Evolutionary conservation across 2,797 vertebrate genomes (phyloP), one percentile per base, ranked within the genome.

Genomic region (Molothrus ater): DNA sequence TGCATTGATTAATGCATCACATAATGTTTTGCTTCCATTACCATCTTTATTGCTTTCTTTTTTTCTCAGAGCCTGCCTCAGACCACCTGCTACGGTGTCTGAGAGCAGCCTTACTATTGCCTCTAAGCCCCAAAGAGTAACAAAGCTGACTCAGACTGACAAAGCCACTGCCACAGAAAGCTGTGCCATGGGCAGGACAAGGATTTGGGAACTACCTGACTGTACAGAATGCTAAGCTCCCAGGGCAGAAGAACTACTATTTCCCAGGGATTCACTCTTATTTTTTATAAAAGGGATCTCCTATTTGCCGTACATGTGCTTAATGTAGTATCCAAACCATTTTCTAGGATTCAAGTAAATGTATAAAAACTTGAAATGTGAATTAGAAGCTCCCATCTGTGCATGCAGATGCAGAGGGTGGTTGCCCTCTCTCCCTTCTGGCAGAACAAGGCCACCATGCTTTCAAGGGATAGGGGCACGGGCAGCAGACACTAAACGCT

Each of bases 1-100:
- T 73, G 32, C 85, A 74, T 34, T 65, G 71, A 92, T 94, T 81
- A 85, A 64, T 53, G 43, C 56, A 86, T 74, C 88, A 54, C 48
- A 43, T 19, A 29, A 75, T 17, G 73, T 76, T 94, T 70, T 90
- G 54, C 57, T 65, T 50, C 66, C 42, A 50, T 74, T 91, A 78
- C 34, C 43, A 53, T 70, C 25, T 61, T 71, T 53, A 84, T 32
- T 28, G 51, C 69, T 9, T 56, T 40, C 40, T 54, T 59, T 42
- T 40, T 60, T 45, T 28, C 38, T 45, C 53, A n/a, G 47, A 81
- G 78, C 15, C 42, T 84, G 47, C 31, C 34, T 89, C 63, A 72
- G 66, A 75, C 54, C 56, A 61, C 54, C 50, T 87, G 51, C 38
- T 82, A 47, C 59, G 60, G 56, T 45, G 63, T n/a, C 60, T 32